A percentile compares a stretch with the other conserved stretches of the same genome.
Conservation (phyloP, 2,113 vertebrate species). For the Columba livia region DNA sequence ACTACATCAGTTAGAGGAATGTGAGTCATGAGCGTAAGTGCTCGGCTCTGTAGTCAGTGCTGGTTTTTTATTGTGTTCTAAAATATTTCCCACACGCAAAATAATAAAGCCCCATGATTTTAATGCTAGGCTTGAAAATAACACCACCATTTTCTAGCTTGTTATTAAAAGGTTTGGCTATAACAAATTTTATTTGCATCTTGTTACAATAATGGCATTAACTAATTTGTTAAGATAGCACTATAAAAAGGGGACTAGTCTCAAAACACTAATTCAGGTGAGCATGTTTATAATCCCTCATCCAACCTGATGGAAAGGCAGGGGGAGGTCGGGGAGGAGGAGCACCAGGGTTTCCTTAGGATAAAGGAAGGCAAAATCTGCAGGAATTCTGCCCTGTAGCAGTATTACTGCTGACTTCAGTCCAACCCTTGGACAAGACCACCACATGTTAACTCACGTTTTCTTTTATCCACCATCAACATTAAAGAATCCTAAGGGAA, state of each 20-base stretch:
- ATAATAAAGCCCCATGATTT: not conserved
- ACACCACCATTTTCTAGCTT: not conserved
- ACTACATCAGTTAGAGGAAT: not conserved
- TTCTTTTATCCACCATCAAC: not conserved
- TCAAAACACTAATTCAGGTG: not conserved
- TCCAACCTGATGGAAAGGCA: not conserved
- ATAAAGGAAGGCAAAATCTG: not conserved
- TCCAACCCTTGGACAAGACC: not conserved
- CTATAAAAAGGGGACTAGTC: not conserved
- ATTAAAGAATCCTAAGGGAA: not conserved
- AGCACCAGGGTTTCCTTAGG: not conserved
- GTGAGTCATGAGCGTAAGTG: not conserved
- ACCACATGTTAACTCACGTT: fast-evolving
- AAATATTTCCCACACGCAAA: not conserved
- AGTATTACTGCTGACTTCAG: not conserved
- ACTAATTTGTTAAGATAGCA: not conserved
- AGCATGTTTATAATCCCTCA: not conserved
- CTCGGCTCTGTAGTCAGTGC: not conserved
- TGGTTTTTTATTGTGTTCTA: not conserved
- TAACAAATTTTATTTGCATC: not conserved
- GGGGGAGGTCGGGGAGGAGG: not conserved
- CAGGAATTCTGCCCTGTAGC: not conserved
- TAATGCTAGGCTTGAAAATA: not conserved
- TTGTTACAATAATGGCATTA: not conserved
- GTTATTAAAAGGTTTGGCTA: not conserved